Percentiles rank a stretch among this genome's conserved stretches.
Evolutionary conservation across 2,888 invertebrate species (phyloP).

Genomic region (Sminthurides aquaticus): DNA sequence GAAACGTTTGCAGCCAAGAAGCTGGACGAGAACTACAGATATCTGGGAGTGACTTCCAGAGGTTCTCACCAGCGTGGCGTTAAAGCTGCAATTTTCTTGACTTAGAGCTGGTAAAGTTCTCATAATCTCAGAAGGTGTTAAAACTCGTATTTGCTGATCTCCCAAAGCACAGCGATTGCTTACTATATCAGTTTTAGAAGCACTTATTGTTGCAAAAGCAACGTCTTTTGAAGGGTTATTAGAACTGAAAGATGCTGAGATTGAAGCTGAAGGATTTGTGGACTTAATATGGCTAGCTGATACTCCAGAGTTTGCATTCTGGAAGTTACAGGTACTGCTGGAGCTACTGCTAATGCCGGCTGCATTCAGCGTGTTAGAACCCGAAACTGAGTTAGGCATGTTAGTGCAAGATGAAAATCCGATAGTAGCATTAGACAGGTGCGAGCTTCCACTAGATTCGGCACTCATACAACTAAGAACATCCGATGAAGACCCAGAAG

Average conservation of each 20-base stretch:
- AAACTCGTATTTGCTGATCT: conserved; percentile 79
- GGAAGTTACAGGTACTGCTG: background rate
- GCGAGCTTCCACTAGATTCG: conserved; percentile 14
- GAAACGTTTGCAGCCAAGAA: background rate
- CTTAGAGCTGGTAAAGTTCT: conserved; percentile 78
- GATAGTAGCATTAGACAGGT: background rate
- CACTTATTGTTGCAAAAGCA: conserved; percentile 12
- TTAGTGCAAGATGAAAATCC: conserved; percentile 16
- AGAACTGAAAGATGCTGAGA: conserved; percentile 9
- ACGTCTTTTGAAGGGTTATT: background rate
- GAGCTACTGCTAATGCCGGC: background rate
- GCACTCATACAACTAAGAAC: conserved; percentile 14
- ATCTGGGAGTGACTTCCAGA: conserved; percentile 18
- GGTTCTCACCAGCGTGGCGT: conserved; percentile 46
- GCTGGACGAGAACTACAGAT: background rate
- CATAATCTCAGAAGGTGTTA: conserved; percentile 84
- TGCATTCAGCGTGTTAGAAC: background rate
- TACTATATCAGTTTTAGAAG: conserved; percentile 16
- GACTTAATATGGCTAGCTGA: background rate
- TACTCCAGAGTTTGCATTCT: background rate
- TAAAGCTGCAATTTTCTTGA: conserved; percentile 50
- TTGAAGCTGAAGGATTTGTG: conserved; percentile 10
- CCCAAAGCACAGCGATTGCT: conserved; percentile 25
- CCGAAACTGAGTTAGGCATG: background rate
- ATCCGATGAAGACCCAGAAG: conserved; percentile 20